Evolutionary conservation across 2,888 invertebrate species (phyloP).

Genomic region (Chaetogeoica ovagalla): DNA sequence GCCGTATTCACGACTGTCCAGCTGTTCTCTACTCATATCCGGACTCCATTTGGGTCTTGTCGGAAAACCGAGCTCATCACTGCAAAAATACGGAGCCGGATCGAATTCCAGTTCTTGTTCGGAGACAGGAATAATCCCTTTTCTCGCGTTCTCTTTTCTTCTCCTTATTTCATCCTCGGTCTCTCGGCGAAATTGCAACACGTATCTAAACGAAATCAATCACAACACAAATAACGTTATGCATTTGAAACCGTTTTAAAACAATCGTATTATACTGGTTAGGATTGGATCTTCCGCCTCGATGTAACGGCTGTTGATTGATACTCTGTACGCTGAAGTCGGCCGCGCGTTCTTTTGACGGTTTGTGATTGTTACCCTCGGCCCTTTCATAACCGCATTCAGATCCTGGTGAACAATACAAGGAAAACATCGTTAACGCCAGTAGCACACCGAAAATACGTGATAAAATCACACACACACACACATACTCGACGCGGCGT

Average conservation of each 20-base stretch:
- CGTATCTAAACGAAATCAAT: slow-evolving; percentile 63
- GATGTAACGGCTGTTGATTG: slow-evolving; percentile 67
- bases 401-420: not conserved
- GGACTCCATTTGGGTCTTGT: slow-evolving; percentile 84
- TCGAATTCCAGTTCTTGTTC: slow-evolving; percentile 71
- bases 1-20: slow-evolving; percentile 72
- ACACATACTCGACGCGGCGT: slow-evolving; percentile 14
- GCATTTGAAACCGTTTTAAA: not conserved
- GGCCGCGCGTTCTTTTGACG: slow-evolving; percentile 40
- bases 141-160: slow-evolving; percentile 71
- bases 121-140: slow-evolving; percentile 64
- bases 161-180: slow-evolving; percentile 71
- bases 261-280: slow-evolving; percentile 50
- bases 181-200: slow-evolving; percentile 82
- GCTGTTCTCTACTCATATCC: slow-evolving; percentile 69
- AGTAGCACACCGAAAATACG: not conserved
- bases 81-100: slow-evolving; percentile 68
- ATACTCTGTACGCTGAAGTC: slow-evolving; percentile 63
- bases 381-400: slow-evolving; percentile 20
- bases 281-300: slow-evolving; percentile 59
- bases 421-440: not conserved
- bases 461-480: not conserved
- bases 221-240: no score
- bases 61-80: slow-evolving; percentile 74
- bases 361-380: not conserved